These are phyloP conservation scores for Poecilia gillii DNA, from an alignment of 2,797 vertebrate species.

Conservation along the genomic window DNA sequence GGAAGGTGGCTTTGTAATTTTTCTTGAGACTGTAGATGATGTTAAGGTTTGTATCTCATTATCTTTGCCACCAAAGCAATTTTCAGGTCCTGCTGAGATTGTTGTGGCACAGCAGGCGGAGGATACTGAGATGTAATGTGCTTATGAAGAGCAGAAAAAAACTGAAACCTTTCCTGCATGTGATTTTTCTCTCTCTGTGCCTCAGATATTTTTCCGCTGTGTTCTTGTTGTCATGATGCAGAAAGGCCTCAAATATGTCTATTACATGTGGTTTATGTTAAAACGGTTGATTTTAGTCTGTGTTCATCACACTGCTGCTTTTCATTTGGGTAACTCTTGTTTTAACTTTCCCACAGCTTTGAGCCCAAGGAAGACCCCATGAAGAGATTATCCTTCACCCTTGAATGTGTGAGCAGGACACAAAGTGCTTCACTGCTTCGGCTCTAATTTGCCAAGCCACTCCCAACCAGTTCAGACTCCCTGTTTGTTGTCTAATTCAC, in stretches of 20 bases:
- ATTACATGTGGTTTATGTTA: constrained; percentile 19
- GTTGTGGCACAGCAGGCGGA: constrained; percentile 34
- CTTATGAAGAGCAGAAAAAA: constrained; percentile 36
- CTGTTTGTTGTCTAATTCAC: constrained; percentile 63
- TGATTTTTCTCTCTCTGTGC: constrained; percentile 20
- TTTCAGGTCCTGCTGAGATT: constrained; percentile 35
- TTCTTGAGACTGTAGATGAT: constrained; percentile 44
- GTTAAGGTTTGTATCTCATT: constrained; percentile 61
- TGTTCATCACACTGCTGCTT: constrained; percentile 42
- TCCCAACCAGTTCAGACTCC: constrained; percentile 44
- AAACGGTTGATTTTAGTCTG: constrained; percentile 18
- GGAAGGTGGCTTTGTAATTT: constrained; percentile 60
- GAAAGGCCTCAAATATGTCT: constrained; percentile 21
- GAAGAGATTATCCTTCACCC: constrained; percentile 27
- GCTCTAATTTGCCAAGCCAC: constrained; percentile 34
- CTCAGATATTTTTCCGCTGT: constrained; percentile 16
- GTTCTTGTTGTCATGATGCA: constrained; percentile 4
- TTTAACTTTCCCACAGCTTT: constrained; percentile 29
- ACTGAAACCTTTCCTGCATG: constrained; percentile 21
- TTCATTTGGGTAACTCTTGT: constrained; percentile 43
- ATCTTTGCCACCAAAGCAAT: constrained; percentile 50
- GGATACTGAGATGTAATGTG: constrained; percentile 22
- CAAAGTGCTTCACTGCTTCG: constrained; percentile 27
- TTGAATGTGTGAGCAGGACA: constrained; percentile 36
- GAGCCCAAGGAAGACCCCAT: constrained; percentile 19